Percentiles rank a stretch among this genome's conserved stretches.
phyloP scores from a whole-genome alignment of 92 coral and sea anemone genomes.

The Zoanthus sansibaricus region DNA sequence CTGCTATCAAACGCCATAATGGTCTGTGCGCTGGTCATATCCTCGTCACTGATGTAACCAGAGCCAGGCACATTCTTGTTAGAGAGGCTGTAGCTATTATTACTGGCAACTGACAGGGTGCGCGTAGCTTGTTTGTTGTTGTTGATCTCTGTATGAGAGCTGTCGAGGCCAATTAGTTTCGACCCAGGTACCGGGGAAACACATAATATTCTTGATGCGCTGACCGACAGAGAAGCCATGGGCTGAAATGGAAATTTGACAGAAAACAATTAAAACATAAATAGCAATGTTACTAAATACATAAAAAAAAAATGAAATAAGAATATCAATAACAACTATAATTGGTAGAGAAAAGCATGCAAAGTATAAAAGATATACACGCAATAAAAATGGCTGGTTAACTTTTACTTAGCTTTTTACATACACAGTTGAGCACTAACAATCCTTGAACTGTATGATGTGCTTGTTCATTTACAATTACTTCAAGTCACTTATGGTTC shows the following conservation, averaged over 20 bases:
- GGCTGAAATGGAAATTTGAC: slow-evolving; percentile 67
- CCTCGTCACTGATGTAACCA: slow-evolving; percentile 90
- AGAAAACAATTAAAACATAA: not conserved
- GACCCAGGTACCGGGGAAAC: slow-evolving; percentile 97
- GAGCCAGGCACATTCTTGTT: slow-evolving; percentile 66
- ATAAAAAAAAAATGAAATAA: too few species aligned
- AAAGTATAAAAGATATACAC: too few species aligned
- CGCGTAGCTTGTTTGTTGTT: slow-evolving; percentile 78
- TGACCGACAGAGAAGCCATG: slow-evolving; percentile 80
- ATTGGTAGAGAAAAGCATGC: too few species aligned
- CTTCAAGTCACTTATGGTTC: too few species aligned
- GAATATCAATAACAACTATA: too few species aligned
- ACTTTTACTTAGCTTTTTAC: too few species aligned
- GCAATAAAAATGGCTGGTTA: too few species aligned
- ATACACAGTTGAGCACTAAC: too few species aligned
- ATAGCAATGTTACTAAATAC: too few species aligned
- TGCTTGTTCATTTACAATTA: too few species aligned
- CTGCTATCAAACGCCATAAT: slow-evolving; percentile 99
- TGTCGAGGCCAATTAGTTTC: slow-evolving; percentile 83
- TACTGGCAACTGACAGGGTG: slow-evolving; percentile 70
- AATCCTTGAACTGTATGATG: too few species aligned
- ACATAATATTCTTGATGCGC: slow-evolving; percentile 91
- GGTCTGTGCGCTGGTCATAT: slow-evolving; percentile 79
- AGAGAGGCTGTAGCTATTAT: slow-evolving; percentile 66
- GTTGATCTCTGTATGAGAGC: slow-evolving; percentile 67